These are phyloP conservation scores for Brienomyrus brachyistius DNA, from an alignment of 2,113 vertebrate species.

Conservation along the genomic window DNA sequence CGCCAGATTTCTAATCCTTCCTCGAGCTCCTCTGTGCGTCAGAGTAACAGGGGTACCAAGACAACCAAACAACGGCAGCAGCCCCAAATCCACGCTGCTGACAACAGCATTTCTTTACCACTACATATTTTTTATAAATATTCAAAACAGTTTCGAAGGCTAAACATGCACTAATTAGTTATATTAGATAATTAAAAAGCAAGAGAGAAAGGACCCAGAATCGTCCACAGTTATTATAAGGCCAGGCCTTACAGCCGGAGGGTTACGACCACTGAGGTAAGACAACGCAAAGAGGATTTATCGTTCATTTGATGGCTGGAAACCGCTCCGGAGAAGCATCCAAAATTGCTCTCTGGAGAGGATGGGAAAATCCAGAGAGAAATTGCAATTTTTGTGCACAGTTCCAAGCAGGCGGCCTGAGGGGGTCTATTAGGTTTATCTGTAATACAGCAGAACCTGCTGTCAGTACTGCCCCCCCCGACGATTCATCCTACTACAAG, in stretches of 20 bases:
- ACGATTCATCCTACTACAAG: constrained; percentile 33
- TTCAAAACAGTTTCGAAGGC: neutral
- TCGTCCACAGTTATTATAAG: constrained; percentile 49
- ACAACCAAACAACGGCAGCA: neutral
- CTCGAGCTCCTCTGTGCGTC: neutral
- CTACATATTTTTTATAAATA: neutral
- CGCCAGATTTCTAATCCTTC: neutral
- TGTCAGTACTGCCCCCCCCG: constrained; percentile 33
- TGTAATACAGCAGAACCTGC: constrained; percentile 50
- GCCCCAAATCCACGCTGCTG: neutral
- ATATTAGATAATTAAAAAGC: neutral
- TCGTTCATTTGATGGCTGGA: constrained; percentile 53
- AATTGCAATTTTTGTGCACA: constrained; percentile 42
- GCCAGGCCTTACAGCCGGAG: constrained; percentile 42
- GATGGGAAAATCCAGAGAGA: constrained; percentile 44
- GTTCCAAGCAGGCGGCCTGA: constrained; percentile 44
- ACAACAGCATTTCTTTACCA: neutral
- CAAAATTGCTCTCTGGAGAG: constrained; percentile 68
- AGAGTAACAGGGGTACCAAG: neutral
- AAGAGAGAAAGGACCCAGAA: neutral
- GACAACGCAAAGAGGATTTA: constrained; percentile 57
- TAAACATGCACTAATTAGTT: neutral
- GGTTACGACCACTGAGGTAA: constrained; percentile 53
- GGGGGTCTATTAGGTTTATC: constrained; percentile 58
- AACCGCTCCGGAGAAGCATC: constrained; percentile 63